Conservation (phyloP, 2,888 invertebrate species). For the Smittia aterrima region DNA sequence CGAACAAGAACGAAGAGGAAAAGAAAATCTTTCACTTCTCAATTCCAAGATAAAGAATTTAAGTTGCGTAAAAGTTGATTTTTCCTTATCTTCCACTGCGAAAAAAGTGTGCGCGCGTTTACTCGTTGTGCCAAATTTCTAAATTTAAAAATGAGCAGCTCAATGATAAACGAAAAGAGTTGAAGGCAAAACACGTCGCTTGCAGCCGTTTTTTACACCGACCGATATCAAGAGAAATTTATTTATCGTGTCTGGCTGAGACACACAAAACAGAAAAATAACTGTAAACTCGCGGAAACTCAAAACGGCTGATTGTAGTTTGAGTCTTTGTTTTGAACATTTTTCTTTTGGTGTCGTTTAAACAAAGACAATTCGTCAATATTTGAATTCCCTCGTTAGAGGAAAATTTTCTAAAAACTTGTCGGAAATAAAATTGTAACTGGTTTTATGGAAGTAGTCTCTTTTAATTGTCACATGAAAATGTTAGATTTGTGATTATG, state of each 20-base stretch:
- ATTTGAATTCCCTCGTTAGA: no score
- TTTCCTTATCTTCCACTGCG: constrained; percentile 8
- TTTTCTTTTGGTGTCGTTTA: background rate
- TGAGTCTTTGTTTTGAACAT: background rate
- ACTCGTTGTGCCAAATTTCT: constrained; percentile 39
- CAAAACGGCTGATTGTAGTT: background rate
- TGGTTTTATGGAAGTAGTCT: background rate
- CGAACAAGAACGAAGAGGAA: background rate
- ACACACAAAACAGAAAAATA: background rate
- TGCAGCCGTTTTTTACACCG: background rate
- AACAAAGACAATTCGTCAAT: no score
- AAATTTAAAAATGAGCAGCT: constrained; percentile 18
- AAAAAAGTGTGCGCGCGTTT: background rate
- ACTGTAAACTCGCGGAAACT: constrained; percentile 21
- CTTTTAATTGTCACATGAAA: background rate
- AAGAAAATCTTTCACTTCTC: background rate
- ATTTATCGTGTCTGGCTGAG: background rate
- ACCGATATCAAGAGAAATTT: background rate
- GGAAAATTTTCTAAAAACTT: no score
- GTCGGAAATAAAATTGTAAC: no score
- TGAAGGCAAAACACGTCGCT: background rate
- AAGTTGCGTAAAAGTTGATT: background rate
- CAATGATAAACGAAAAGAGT: constrained; percentile 1
- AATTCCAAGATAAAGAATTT: background rate
- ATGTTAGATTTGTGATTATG: background rate